A percentile compares a stretch with the other conserved stretches of the same genome.
Conservation (phyloP, 2,888 invertebrate species). For the Apoda limacodes region DNA sequence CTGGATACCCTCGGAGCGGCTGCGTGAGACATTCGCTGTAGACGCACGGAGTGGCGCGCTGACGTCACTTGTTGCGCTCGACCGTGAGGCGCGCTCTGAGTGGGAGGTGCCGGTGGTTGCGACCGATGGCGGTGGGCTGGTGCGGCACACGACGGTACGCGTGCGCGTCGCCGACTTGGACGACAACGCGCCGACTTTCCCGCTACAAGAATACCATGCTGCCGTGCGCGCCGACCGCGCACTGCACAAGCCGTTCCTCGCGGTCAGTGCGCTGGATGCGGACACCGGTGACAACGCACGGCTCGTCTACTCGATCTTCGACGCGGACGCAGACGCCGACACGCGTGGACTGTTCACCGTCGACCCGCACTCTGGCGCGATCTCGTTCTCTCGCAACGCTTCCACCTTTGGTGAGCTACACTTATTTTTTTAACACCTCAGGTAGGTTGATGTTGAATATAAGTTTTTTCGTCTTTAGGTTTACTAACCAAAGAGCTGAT, state of each 20-base stretch:
- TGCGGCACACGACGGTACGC: conserved; percentile 80
- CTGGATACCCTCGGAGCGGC: conserved; percentile 79
- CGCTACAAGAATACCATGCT: conserved; percentile 81
- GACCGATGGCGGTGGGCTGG: conserved; percentile 83
- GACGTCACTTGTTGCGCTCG: conserved; percentile 75
- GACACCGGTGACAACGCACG: conserved; percentile 81
- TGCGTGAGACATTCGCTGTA: conserved; percentile 79
- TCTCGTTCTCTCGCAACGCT: conserved; percentile 75
- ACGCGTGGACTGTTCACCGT: conserved; percentile 77
- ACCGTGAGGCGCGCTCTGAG: conserved; percentile 75
- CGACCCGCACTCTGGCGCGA: conserved; percentile 78
- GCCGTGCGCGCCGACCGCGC: conserved; percentile 69
- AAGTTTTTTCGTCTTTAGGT: too few relatives aligned
- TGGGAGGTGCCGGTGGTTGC: conserved; percentile 81
- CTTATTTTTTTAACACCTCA: not conserved
- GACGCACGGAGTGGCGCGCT: conserved; percentile 79
- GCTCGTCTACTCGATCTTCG: conserved; percentile 83
- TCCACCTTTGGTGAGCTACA: conserved; percentile 48
- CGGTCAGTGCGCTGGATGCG: conserved; percentile 74
- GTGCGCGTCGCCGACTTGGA: conserved; percentile 87
- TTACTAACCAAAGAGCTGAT: too few relatives aligned
- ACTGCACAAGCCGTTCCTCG: conserved; percentile 41
- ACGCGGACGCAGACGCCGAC: conserved; percentile 60
- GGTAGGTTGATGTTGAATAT: too few relatives aligned
- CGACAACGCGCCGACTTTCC: conserved; percentile 84